A percentile compares a stretch with the other conserved stretches of the same genome.
phyloP scores from a whole-genome alignment of 2,113 vertebrate species.

The Macrotus californicus region DNA sequence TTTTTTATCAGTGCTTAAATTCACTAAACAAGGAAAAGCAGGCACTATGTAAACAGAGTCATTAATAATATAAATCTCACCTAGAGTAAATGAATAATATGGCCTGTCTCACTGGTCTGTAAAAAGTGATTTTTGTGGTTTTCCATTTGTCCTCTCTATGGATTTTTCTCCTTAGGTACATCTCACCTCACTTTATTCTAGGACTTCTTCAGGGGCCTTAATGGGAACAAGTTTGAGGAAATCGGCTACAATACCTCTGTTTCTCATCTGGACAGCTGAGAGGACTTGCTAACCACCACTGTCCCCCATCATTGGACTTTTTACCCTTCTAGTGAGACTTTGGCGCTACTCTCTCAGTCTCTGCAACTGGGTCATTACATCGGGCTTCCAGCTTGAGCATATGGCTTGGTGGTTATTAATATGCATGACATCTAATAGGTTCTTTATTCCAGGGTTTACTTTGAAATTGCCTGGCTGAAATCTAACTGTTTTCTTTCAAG shows the following conservation, averaged over 20 bases:
- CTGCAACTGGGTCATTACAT: conserved; percentile 66
- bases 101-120: not conserved
- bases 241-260: conserved; percentile 60
- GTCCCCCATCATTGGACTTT: conserved; percentile 15
- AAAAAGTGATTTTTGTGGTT: conserved; percentile 25
- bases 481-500: conserved; percentile 59
- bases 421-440: conserved; percentile 51
- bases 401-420: conserved; percentile 64
- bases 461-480: conserved; percentile 64
- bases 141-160: conserved; percentile 14
- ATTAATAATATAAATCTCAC: conserved; percentile 61
- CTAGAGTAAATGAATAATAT: conserved; percentile 46
- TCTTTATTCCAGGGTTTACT: conserved; percentile 68
- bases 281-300: not conserved
- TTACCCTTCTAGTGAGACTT: conserved; percentile 9
- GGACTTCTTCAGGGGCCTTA: conserved; percentile 26
- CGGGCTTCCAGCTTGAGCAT: conserved; percentile 57
- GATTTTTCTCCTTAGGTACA: conserved; percentile 42
- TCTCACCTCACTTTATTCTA: conserved; percentile 49
- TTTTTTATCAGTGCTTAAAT: conserved; percentile 37
- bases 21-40: conserved; percentile 48
- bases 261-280: conserved; percentile 68
- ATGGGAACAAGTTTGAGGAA: conserved; percentile 31
- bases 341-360: conserved; percentile 61
- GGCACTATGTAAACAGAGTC: conserved; percentile 32